Percentiles rank a stretch among this genome's conserved stretches.
Conservation (phyloP, 2,888 invertebrate genomes). For the Drosophila pseudotalamancana region DNA sequence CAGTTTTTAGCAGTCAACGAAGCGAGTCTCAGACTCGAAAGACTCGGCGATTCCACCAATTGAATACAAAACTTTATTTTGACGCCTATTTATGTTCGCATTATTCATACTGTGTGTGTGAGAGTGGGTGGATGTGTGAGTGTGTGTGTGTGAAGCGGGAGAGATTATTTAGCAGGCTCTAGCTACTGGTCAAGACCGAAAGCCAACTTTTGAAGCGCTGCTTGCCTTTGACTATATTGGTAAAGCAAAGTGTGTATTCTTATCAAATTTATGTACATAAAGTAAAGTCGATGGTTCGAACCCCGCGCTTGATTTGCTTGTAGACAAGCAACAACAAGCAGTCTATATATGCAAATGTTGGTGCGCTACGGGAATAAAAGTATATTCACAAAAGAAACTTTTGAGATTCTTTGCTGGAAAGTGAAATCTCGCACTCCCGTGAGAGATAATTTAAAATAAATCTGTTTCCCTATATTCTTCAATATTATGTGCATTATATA, state of each 20-base stretch:
- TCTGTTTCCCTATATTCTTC: no score
- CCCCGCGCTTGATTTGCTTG: not conserved
- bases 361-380: no score
- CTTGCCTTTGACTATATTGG: not conserved
- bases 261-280: not conserved
- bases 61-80: slow-evolving; percentile 51
- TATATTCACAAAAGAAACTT: no score
- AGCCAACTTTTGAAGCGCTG: slow-evolving; percentile 11
- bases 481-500: no score
- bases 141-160: not conserved
- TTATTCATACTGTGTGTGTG: slow-evolving; percentile 12
- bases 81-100: slow-evolving; percentile 50
- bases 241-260: not conserved
- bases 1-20: slow-evolving; percentile 14
- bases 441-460: no score
- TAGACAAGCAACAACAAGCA: no score
- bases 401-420: no score
- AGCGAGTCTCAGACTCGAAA: slow-evolving; percentile 3
- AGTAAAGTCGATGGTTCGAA: not conserved
- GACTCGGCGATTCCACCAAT: slow-evolving; percentile 24
- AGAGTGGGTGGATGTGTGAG: not conserved
- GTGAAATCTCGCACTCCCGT: no score
- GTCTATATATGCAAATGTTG: no score
- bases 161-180: slow-evolving; percentile 8
- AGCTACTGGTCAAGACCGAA: slow-evolving; percentile 9